A percentile compares a stretch with the other conserved stretches of the same genome.
phyloP scores from a whole-genome alignment of 2,113 vertebrate genomes.

The western clawed frog (Xenopus tropicalis) region UCB_Xtro_10.0 CM004443.2:163431501-163432000 shows the following conservation, averaged over 20 bases:
- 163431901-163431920: conserved; percentile 43
- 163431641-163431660: conserved; percentile 63
- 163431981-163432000: too few species aligned
- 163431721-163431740: conserved; percentile 62
- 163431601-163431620: conserved; percentile 50
- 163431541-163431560: conserved; percentile 64
- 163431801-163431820: conserved; percentile 60
- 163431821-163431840: conserved; percentile 69
- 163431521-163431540: conserved; percentile 69
- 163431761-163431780: conserved; percentile 67
- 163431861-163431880: background rate
- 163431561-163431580: conserved; percentile 55
- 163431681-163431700: conserved; percentile 48
- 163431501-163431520: conserved; percentile 60
- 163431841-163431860: conserved; percentile 54
- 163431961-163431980: too few species aligned
- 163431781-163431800: conserved; percentile 64
- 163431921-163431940: too few species aligned
- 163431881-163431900: too few species aligned
- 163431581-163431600: conserved; percentile 71
- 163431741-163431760: conserved; percentile 71
- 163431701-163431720: conserved; percentile 45
- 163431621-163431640: conserved; percentile 49
- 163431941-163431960: too few species aligned
- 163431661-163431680: conserved; percentile 65